Evolutionary conservation across 1,140 invertebrate species (phyloP).

Genomic region (Lucilia cuprina): DNA sequence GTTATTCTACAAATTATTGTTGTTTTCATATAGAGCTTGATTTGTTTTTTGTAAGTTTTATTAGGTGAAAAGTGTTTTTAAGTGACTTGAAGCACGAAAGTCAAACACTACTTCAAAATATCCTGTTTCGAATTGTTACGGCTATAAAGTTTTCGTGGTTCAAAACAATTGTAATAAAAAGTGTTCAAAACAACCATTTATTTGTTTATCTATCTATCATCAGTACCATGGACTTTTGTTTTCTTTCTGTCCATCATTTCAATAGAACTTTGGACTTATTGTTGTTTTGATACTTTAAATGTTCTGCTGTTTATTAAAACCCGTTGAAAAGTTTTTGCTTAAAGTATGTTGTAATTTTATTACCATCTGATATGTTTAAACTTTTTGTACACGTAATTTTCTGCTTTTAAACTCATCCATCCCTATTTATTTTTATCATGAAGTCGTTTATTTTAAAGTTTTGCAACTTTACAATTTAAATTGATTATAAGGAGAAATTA

Average conservation of each 20-base stretch:
- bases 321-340: constrained; percentile 4
- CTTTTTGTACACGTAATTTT: background rate
- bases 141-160: background rate
- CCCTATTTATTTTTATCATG: background rate
- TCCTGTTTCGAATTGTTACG: background rate
- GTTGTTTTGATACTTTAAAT: background rate
- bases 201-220: constrained; percentile 18
- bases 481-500: background rate
- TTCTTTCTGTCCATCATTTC: background rate
- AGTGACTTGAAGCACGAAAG: constrained; percentile 30
- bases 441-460: background rate
- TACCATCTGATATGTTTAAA: background rate
- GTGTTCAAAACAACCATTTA: constrained; percentile 12
- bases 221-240: background rate
- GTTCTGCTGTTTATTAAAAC: background rate
- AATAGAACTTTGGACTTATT: background rate
- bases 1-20: background rate
- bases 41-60: constrained; percentile 27
- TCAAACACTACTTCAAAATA: background rate
- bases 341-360: background rate
- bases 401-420: background rate
- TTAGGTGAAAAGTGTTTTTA: constrained; percentile 34
- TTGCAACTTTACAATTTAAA: background rate
- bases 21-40: background rate
- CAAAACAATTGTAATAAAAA: background rate